These are phyloP conservation scores for Aleiodes leptofemur DNA, from an alignment of 2,888 invertebrate species.

Conservation along the genomic window DNA sequence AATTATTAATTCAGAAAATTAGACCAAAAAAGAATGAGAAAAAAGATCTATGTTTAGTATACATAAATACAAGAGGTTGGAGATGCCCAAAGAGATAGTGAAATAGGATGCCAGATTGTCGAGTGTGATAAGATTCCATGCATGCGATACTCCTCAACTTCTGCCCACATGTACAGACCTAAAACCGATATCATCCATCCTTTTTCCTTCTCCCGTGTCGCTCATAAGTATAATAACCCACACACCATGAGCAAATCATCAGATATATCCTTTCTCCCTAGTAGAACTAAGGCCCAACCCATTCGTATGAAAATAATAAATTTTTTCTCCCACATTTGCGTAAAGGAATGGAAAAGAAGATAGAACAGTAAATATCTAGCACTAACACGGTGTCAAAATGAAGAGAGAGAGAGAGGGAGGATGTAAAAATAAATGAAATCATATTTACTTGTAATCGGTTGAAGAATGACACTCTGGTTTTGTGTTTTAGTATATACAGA, in stretches of 20 bases:
- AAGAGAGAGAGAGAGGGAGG: too few relatives aligned
- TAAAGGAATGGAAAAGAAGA: not conserved
- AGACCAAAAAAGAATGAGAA: not conserved
- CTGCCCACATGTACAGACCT: conserved; percentile 30
- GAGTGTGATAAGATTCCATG: conserved; percentile 68
- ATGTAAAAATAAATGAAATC: conserved; percentile 1
- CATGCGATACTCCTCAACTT: conserved; percentile 30
- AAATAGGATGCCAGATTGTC: conserved; percentile 74
- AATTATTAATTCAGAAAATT: too few relatives aligned
- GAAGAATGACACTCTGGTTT: conserved; percentile 26
- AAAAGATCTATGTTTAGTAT: conserved; percentile 21
- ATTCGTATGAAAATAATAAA: not conserved
- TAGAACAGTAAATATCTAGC: not conserved
- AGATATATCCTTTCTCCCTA: conserved; percentile 22
- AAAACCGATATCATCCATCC: conserved; percentile 31
- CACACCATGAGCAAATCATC: conserved; percentile 30
- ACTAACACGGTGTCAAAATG: too few relatives aligned
- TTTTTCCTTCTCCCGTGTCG: conserved; percentile 39
- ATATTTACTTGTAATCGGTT: conserved; percentile 24
- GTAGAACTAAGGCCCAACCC: conserved; percentile 34
- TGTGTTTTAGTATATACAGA: conserved; percentile 33
- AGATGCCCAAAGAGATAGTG: conserved; percentile 69
- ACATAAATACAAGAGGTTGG: conserved; percentile 45
- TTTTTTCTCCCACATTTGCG: not conserved
- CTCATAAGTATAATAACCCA: conserved; percentile 31